Percentiles rank a stretch among this genome's conserved stretches.
Conservation (phyloP, 2,797 vertebrate genomes). For the Phalanger gymnotis region DNA sequence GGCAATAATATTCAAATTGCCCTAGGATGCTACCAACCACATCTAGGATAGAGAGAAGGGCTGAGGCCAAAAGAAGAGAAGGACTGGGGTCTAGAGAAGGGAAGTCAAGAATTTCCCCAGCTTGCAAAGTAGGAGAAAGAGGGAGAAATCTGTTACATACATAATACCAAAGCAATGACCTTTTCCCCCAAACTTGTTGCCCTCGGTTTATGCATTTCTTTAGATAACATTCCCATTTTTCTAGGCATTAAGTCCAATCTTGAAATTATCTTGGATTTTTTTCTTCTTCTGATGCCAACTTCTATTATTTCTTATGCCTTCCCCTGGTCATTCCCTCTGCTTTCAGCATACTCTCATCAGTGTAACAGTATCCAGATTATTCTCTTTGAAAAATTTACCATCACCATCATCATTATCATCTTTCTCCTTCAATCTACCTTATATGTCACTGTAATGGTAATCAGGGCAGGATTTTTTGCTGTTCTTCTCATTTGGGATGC, state of each 20-base stretch:
- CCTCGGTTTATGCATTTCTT: neutral
- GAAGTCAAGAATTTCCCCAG: neutral
- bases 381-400: neutral
- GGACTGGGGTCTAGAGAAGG: neutral
- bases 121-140: neutral
- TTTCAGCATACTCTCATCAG: neutral
- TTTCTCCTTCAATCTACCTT: neutral
- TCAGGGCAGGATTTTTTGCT: too few species aligned
- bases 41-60: neutral
- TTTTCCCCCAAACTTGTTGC: neutral
- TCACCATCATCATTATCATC: neutral
- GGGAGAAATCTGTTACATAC: neutral
- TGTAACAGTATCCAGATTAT: neutral
- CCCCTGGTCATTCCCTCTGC: neutral
- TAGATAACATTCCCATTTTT: neutral
- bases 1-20: neutral
- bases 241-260: neutral
- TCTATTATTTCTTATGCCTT: neutral
- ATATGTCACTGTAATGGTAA: too few species aligned
- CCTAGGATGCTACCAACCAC: neutral
- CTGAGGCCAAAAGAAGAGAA: neutral
- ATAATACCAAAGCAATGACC: neutral
- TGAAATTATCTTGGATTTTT: neutral
- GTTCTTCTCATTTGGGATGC: too few species aligned
- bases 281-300: neutral